These are phyloP conservation scores for Recurvirostra avosetta DNA, from an alignment of 2,113 vertebrate genomes.

Conservation along the genomic window DNA sequence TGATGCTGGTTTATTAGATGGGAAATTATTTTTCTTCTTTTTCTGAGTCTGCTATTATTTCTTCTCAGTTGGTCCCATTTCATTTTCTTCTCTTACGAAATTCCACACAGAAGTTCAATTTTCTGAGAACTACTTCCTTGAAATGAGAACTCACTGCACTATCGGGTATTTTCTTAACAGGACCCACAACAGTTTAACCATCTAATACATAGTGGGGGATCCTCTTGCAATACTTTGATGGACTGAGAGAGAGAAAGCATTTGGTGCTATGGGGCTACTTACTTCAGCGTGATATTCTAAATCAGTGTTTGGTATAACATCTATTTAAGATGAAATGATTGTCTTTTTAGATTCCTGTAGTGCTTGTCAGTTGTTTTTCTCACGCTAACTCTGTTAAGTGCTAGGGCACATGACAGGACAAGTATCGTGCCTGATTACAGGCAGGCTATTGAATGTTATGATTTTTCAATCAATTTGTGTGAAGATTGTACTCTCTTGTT, in stretches of 20 bases:
- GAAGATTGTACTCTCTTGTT: not conserved
- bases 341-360: not conserved
- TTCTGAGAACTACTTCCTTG: not conserved
- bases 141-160: not conserved
- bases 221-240: not conserved
- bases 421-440: not conserved
- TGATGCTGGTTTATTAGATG: not conserved
- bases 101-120: not conserved
- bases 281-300: not conserved
- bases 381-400: not conserved
- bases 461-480: not conserved
- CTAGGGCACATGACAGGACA: not conserved
- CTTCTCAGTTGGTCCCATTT: not conserved
- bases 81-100: not conserved
- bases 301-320: not conserved
- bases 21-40: not conserved
- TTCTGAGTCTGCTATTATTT: not conserved
- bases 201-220: too few relatives aligned
- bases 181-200: not conserved
- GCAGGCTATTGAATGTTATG: not conserved
- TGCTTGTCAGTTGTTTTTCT: not conserved
- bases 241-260: not conserved
- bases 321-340: not conserved
- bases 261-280: not conserved
- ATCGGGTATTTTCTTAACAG: not conserved